These are phyloP conservation scores for Megalops atlanticus DNA, from an alignment of 2,113 vertebrate genomes.

Conservation along the genomic window DNA sequence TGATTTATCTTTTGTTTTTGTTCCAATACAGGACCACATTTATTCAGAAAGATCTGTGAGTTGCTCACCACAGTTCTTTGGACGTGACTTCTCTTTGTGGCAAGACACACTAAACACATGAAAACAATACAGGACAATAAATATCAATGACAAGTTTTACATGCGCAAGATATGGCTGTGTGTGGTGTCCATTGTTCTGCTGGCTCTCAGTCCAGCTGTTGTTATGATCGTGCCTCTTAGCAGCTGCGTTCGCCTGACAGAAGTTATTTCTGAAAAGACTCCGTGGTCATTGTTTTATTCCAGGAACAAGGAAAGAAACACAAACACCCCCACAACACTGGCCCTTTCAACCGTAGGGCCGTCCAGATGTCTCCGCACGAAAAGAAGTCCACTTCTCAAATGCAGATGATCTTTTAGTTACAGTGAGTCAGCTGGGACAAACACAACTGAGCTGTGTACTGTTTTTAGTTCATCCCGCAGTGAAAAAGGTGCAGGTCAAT, in stretches of 20 bases:
- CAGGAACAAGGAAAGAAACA: constrained; percentile 22
- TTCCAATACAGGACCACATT: too few relatives aligned
- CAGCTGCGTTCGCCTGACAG: neutral
- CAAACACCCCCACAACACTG: neutral
- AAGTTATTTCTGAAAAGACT: neutral
- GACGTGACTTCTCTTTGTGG: too few relatives aligned
- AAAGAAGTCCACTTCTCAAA: neutral
- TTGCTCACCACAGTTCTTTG: too few relatives aligned
- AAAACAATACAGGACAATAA: too few relatives aligned
- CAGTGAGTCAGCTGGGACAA: too few relatives aligned
- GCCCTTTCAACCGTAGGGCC: neutral
- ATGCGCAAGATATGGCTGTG: neutral
- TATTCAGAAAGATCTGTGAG: too few relatives aligned
- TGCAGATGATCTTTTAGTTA: too few relatives aligned
- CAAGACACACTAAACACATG: too few relatives aligned
- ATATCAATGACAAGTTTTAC: neutral
- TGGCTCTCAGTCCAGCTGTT: neutral
- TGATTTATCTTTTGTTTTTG: too few relatives aligned
- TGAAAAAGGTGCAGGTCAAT: too few relatives aligned
- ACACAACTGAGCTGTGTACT: neutral
- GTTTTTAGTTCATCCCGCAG: too few relatives aligned
- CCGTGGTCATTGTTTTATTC: constrained; percentile 17
- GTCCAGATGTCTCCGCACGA: neutral
- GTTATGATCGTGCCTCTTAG: neutral
- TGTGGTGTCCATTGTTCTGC: neutral